phyloP scores from a whole-genome alignment of 2,113 vertebrate genomes.

The Pavo muticus region DNA sequence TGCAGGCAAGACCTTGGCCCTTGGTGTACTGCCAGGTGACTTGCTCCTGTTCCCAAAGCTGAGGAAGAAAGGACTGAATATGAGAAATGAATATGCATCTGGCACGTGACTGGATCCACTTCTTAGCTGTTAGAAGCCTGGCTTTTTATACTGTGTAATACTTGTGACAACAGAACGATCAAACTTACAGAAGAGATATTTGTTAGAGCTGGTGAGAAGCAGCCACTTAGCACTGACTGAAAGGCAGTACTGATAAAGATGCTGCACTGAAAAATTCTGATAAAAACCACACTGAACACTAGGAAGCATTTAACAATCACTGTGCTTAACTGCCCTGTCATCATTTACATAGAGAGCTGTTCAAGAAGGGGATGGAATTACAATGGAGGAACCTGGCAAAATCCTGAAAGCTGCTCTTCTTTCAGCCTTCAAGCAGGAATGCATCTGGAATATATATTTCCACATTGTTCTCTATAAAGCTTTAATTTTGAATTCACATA shows the following conservation, averaged over 20 bases:
- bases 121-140: not conserved
- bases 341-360: slow-evolving; percentile 32
- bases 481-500: slow-evolving; percentile 62
- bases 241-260: slow-evolving; percentile 21
- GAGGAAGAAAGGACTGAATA: not conserved
- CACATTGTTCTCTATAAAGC: slow-evolving; percentile 21
- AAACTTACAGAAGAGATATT: not conserved
- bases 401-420: slow-evolving; percentile 36
- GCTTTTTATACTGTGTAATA: not conserved
- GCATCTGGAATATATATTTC: slow-evolving; percentile 53
- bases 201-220: not conserved
- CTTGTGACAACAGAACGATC: not conserved
- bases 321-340: slow-evolving; percentile 28
- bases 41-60: not conserved
- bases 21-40: not conserved
- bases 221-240: not conserved
- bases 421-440: slow-evolving; percentile 36
- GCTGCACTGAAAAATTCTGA: slow-evolving; percentile 26
- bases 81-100: not conserved
- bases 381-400: slow-evolving; percentile 54
- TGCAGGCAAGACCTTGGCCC: not conserved
- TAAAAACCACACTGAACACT: not conserved
- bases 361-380: slow-evolving; percentile 32
- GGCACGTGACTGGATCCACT: not conserved
- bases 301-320: slow-evolving; percentile 27